Conservation (phyloP, 2,888 invertebrate species). For the Drosophila mimetica region DNA sequence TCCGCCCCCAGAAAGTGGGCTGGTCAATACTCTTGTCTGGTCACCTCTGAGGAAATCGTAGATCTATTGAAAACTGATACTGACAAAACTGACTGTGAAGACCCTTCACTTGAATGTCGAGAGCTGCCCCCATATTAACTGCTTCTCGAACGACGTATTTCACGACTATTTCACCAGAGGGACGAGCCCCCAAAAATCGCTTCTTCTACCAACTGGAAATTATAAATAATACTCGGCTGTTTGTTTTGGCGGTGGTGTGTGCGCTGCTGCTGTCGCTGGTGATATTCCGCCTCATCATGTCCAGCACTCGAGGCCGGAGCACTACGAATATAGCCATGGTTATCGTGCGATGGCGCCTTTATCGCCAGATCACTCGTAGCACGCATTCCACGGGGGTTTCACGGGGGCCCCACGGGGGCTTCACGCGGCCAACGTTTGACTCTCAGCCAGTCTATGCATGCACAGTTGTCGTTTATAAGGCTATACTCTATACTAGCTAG, state of each 20-base stretch:
- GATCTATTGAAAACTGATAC: neutral
- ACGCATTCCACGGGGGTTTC: conserved; percentile 47
- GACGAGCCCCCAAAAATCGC: conserved; percentile 75
- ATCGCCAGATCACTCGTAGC: conserved; percentile 36
- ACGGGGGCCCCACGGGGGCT: conserved; percentile 63
- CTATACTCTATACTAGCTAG: no score
- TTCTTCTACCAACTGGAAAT: conserved; percentile 31
- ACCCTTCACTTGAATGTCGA: conserved; percentile 33
- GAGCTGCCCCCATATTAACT: conserved; percentile 5
- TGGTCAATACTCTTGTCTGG: conserved; percentile 45
- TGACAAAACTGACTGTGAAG: neutral
- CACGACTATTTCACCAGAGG: conserved; percentile 66
- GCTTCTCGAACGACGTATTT: conserved; percentile 14
- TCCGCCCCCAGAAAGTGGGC: conserved; percentile 29
- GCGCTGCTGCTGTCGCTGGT: neutral
- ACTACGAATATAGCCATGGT: conserved; percentile 22
- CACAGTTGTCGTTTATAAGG: conserved; percentile 23
- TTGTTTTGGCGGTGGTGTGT: conserved; percentile 29
- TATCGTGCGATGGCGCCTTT: conserved; percentile 55
- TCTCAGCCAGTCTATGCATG: conserved; percentile 61
- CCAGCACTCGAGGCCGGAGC: conserved; percentile 36
- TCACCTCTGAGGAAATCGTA: conserved; percentile 1
- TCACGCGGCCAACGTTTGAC: conserved; percentile 58
- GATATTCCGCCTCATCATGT: conserved; percentile 35
- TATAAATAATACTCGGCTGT: conserved; percentile 47